Conservation (phyloP, 1,140 invertebrate genomes). For the Cherax quadricarinatus region DNA sequence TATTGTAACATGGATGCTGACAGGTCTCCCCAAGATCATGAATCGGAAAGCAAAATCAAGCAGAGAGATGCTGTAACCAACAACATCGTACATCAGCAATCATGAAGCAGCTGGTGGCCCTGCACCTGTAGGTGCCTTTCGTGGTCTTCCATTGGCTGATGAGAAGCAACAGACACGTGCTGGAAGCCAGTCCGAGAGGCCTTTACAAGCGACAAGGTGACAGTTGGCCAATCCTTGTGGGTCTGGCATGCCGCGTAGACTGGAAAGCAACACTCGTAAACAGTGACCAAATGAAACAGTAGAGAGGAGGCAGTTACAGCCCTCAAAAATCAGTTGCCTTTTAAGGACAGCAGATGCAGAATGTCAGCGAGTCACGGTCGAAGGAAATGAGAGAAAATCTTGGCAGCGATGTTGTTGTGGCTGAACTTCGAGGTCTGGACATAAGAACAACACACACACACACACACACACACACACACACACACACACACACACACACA, state of each 20-base stretch:
- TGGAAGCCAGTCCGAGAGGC: background rate
- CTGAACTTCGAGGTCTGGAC: too few species aligned
- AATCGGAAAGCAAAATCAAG: too few species aligned
- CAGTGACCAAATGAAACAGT: background rate
- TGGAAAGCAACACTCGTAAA: background rate
- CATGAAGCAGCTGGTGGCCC: background rate
- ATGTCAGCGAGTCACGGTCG: background rate
- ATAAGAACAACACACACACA: too few species aligned
- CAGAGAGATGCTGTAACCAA: background rate
- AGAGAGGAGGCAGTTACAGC: background rate
- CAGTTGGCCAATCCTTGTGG: background rate
- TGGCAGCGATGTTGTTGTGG: background rate
- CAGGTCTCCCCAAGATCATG: too few species aligned
- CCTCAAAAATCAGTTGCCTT: too few species aligned
- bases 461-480: too few species aligned
- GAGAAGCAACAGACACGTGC: constrained; percentile 10
- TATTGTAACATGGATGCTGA: too few species aligned
- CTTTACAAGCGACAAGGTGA: background rate
- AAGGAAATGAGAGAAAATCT: background rate
- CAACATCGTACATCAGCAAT: constrained; percentile 12
- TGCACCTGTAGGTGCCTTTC: background rate
- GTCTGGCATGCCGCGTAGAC: background rate
- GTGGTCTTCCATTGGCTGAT: background rate
- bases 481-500: too few species aligned
- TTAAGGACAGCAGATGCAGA: too few species aligned